A percentile compares a stretch with the other conserved stretches of the same genome.
phyloP scores from a whole-genome alignment of 53 echinoderm and acorn worm genomes.

The Paelopatides confundens region DNA sequence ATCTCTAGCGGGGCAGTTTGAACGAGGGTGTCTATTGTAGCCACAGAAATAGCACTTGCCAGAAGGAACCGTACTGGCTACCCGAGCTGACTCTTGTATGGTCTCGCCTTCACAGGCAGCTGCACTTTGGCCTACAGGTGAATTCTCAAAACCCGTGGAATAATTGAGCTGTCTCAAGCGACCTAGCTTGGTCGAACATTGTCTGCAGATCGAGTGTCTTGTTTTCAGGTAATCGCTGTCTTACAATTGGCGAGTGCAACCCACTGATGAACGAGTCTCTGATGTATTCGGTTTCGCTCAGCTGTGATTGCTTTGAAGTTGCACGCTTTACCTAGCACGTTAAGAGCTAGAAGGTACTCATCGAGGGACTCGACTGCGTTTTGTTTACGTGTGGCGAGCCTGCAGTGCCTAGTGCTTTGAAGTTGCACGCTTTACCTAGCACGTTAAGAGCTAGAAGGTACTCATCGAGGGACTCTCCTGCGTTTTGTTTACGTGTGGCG shows the following conservation, averaged over 20 bases:
- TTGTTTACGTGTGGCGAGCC: neutral
- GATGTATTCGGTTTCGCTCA: neutral
- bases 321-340: neutral
- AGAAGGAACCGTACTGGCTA: neutral
- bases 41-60: constrained; percentile 23
- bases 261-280: constrained; percentile 39
- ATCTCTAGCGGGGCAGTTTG: constrained; percentile 6
- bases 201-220: constrained; percentile 38
- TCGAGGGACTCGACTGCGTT: neutral
- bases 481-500: neutral
- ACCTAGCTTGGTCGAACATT: constrained; percentile 56
- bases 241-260: neutral
- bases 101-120: neutral
- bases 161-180: constrained; percentile 16
- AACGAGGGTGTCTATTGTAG: constrained; percentile 15
- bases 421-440: neutral
- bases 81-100: neutral
- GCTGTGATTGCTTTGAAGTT: constrained; percentile 22
- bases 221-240: constrained; percentile 30
- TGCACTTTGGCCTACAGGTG: neutral
- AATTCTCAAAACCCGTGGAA: neutral
- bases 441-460: neutral
- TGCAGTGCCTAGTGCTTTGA: too few species aligned
- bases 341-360: neutral
- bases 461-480: neutral